These are phyloP conservation scores for Guaruba guarouba DNA, from an alignment of 2,113 vertebrate species.

Conservation along the genomic window DNA sequence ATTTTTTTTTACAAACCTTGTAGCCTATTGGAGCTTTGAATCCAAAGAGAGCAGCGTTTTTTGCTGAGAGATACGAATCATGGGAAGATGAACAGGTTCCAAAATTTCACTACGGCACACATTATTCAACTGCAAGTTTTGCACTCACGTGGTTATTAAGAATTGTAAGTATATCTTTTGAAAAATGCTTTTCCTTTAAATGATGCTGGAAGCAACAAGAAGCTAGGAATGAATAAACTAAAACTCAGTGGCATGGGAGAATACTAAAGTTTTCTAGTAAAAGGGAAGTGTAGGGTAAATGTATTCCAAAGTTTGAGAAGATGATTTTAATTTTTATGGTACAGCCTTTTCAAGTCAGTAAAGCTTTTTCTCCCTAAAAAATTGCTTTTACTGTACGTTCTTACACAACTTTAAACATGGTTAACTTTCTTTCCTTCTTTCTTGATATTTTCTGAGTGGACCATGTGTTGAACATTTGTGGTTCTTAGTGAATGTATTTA, in stretches of 20 bases:
- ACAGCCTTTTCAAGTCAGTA: background rate
- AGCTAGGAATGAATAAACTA: background rate
- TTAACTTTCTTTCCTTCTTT: background rate
- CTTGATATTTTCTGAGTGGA: background rate
- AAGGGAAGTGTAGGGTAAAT: background rate
- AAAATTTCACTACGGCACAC: constrained; percentile 97
- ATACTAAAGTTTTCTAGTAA: background rate
- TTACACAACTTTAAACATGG: background rate
- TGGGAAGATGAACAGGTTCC: constrained; percentile 99
- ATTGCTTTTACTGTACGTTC: background rate
- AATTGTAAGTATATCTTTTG: constrained; percentile 82
- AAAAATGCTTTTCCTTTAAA: background rate
- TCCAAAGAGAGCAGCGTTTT: constrained; percentile 95
- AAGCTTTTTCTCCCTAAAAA: background rate
- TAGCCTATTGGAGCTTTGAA: constrained; percentile 96
- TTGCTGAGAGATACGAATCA: constrained; percentile 89
- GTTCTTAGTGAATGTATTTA: background rate
- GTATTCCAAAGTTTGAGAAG: background rate
- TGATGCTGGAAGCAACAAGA: background rate
- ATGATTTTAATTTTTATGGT: background rate
- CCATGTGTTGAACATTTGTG: background rate
- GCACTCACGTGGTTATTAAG: constrained; percentile 93
- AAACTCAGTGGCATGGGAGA: background rate
- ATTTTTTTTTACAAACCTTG: background rate
- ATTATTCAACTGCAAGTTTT: constrained; percentile 97